phyloP scores from a whole-genome alignment of 2,888 invertebrate genomes.

The Lepidochitona cinerea region DNA sequence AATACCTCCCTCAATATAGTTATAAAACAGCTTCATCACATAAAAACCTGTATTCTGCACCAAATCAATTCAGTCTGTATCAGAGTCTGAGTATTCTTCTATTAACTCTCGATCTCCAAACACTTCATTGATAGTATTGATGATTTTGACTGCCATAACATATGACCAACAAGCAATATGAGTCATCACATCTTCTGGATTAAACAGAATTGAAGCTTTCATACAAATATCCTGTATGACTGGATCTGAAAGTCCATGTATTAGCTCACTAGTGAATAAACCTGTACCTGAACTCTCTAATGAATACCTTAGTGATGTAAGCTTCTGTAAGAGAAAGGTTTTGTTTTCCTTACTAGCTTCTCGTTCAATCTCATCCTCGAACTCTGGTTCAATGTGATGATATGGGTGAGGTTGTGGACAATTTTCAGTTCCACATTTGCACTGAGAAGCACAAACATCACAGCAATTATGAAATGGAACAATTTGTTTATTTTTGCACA shows the following conservation, averaged over 20 bases:
- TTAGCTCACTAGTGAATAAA: neutral
- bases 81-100: neutral
- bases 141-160: conserved; percentile 7
- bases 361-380: conserved; percentile 4
- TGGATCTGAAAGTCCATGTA: conserved; percentile 17
- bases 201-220: conserved; percentile 16
- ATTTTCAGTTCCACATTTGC: conserved; percentile 17
- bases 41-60: too few species aligned
- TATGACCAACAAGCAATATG: conserved; percentile 9
- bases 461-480: conserved; percentile 26
- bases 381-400: neutral
- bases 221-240: conserved; percentile 15
- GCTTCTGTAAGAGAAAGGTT: neutral
- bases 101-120: conserved; percentile 14
- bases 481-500: neutral
- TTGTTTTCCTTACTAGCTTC: conserved; percentile 4
- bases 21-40: too few species aligned
- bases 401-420: conserved; percentile 16
- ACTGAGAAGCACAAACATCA: conserved; percentile 24
- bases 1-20: too few species aligned
- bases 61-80: too few species aligned
- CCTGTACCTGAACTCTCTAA: neutral
- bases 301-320: neutral
- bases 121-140: conserved; percentile 3
- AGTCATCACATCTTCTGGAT: conserved; percentile 14